These are phyloP conservation scores for Gastracanthus pulcherrimus DNA, from an alignment of 2,888 invertebrate species.

Conservation along the genomic window DNA sequence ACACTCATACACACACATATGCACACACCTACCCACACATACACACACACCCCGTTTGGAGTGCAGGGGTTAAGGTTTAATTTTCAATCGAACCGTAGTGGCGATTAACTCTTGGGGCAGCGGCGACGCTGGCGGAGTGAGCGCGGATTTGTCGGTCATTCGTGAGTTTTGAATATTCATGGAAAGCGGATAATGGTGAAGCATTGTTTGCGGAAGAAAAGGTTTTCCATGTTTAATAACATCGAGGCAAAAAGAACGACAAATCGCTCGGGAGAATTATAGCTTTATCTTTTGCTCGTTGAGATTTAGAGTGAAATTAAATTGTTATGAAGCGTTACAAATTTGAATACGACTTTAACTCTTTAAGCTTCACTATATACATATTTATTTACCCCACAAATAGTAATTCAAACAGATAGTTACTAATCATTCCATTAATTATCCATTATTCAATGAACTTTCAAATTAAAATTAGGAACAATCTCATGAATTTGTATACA, in stretches of 20 bases:
- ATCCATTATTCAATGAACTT: no score
- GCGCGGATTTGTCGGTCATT: conserved; percentile 20
- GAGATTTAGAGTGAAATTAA: not conserved
- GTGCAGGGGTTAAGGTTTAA: conserved; percentile 24
- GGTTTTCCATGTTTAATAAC: conserved; percentile 28
- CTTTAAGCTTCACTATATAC: no score
- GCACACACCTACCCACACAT: no score
- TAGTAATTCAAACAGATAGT: no score
- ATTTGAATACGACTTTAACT: no score
- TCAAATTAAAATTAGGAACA: no score
- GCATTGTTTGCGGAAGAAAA: conserved; percentile 15
- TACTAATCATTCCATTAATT: no score
- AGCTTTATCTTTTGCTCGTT: not conserved
- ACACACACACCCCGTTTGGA: not conserved
- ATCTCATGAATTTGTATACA: no score
- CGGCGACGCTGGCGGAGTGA: not conserved
- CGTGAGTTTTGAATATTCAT: conserved; percentile 29
- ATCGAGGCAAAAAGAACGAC: not conserved
- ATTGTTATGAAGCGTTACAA: not conserved
- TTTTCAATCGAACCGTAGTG: conserved; percentile 32
- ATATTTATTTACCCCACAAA: no score
- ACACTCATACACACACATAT: no score
- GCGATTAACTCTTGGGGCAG: not conserved
- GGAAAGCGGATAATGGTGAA: conserved; percentile 26
- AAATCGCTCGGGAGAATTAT: not conserved